phyloP scores from a whole-genome alignment of 2,113 vertebrate genomes.

The Gavialis gangeticus region DNA sequence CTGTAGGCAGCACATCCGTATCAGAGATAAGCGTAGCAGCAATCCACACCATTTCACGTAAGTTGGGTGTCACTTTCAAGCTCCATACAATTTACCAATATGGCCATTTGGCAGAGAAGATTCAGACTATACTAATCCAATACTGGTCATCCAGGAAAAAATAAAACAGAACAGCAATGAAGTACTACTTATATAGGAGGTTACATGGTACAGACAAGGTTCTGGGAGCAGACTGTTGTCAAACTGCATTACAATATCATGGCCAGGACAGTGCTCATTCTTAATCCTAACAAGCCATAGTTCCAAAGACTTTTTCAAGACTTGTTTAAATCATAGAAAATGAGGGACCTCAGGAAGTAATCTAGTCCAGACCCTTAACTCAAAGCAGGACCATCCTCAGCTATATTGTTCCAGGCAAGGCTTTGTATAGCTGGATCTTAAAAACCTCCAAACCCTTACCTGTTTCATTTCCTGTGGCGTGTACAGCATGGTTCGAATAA shows the following conservation, averaged over 20 bases:
- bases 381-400: no score
- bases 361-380: no score
- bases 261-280: background rate
- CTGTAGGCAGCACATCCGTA: background rate
- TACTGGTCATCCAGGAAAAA: background rate
- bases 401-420: no score
- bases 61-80: background rate
- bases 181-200: background rate
- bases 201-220: background rate
- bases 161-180: background rate
- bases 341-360: no score
- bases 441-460: slow-evolving; percentile 70
- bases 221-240: background rate
- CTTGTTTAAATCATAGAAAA: background rate
- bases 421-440: no score
- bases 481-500: slow-evolving; percentile 97
- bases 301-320: background rate
- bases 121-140: background rate
- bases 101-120: background rate
- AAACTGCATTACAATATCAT: background rate
- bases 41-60: background rate
- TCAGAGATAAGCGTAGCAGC: background rate
- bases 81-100: background rate
- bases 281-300: background rate
- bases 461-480: slow-evolving; percentile 98